A percentile compares a stretch with the other conserved stretches of the same genome.
Conservation (phyloP, 2,113 vertebrate genomes). For the Sinocyclocheilus grahami region DNA sequence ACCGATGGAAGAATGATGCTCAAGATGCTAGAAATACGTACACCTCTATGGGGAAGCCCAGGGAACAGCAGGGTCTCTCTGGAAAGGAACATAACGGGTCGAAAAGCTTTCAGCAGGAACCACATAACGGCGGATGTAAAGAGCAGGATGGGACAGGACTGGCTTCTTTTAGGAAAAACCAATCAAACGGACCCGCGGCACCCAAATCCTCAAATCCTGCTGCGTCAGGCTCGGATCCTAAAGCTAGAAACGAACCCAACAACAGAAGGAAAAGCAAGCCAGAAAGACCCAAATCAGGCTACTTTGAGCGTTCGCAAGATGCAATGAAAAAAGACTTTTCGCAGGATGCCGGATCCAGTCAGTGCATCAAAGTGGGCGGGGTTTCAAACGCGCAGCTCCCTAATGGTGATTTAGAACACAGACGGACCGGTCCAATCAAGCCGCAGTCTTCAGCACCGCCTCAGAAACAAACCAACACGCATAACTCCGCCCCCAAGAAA, state of each 20-base stretch:
- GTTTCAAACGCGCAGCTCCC: slow-evolving; percentile 72
- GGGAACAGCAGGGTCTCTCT: slow-evolving; percentile 73
- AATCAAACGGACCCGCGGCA: slow-evolving; percentile 73
- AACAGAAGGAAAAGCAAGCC: slow-evolving; percentile 81
- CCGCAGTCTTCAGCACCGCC: slow-evolving; percentile 65
- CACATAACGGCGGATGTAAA: slow-evolving; percentile 60
- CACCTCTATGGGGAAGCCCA: slow-evolving; percentile 69
- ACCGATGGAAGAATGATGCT: slow-evolving; percentile 76
- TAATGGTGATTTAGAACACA: slow-evolving; percentile 87
- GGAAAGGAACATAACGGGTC: slow-evolving; percentile 19
- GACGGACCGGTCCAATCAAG: slow-evolving; percentile 90
- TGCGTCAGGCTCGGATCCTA: slow-evolving; percentile 58
- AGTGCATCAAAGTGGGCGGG: slow-evolving; percentile 64
- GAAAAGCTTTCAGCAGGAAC: slow-evolving; percentile 26
- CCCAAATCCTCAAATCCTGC: slow-evolving; percentile 74
- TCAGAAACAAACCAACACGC: slow-evolving; percentile 75
- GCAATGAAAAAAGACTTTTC: slow-evolving; percentile 76
- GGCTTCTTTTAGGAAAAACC: slow-evolving; percentile 75
- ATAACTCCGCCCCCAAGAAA: slow-evolving; percentile 82
- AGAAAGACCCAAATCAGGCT: slow-evolving; percentile 81
- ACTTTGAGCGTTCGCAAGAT: slow-evolving; percentile 80
- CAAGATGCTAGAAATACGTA: slow-evolving; percentile 60
- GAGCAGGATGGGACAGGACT: slow-evolving; percentile 37
- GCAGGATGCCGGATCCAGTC: slow-evolving; percentile 73
- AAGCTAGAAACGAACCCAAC: background rate